Base-by-base conservation (phyloP, 2,888 invertebrate genomes). In the Apomyelois bistriatella region DNA sequence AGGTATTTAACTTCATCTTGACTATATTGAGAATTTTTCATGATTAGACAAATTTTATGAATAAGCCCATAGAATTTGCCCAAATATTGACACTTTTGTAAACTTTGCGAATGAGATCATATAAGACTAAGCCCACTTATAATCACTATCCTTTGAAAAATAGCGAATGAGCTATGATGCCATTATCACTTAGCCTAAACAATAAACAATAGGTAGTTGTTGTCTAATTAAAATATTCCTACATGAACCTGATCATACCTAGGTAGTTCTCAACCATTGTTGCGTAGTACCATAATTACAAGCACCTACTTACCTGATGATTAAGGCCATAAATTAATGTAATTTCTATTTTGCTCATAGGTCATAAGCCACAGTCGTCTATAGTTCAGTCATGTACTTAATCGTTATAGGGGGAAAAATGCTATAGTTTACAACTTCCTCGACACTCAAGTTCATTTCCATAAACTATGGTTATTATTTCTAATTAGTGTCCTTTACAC, bases 161-260 rank as follows among this genome's bases (percentile, higher is more conserved):
- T 22, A 22, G 22, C n/a, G 13, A 32, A 32, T 32, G 13, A 15
- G 12, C 13, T 30, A 30, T 3, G 30, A 46, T 32, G 16, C 46
- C 15, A 30, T 49, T 40, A 15, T 37, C 48, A 48, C 15, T 48
- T 37, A 48, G 43, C 48, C 57, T 13, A 49, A 66, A 81, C 76
- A 78, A 77, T 77, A 70, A 74, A 82, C 84, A 85, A 85, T 85
- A 66, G 79, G 58, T 65, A 74, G 79, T 81, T 57, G 70, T 65
- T 58, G 64, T 38, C 37, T 65, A 71, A 81, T 82, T 76, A 78
- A 64, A 65, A 60, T 55, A 54, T 55, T 56, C 48, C 28, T 38
- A 32, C 48, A 54, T 42, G 51, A 28, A 47, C 47, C 53, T 53
- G 48, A 22, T 48, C 35, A 46, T 32, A 15, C 32, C 46, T 46